phyloP scores from a whole-genome alignment of 23 tunicate species.

The Phallusia fumigata region DNA sequence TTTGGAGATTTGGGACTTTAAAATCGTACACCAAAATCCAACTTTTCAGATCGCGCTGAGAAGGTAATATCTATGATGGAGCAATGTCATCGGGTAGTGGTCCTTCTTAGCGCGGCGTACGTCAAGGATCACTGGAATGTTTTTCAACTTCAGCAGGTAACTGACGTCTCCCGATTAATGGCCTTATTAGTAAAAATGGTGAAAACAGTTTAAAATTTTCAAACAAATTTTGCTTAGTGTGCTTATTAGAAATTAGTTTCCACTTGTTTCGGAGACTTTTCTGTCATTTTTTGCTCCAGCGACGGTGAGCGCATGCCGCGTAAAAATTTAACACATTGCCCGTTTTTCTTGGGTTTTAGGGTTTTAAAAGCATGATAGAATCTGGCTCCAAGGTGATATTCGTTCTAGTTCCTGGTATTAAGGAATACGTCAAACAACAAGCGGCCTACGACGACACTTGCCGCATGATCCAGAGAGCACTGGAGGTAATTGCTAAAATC shows the following conservation, averaged over 20 bases:
- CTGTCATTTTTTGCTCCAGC: no score
- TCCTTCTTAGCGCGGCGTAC: constrained; percentile 43
- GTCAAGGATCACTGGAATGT: constrained; percentile 63
- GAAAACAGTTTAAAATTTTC: not conserved
- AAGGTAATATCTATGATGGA: constrained; percentile 17
- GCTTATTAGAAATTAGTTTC: no score
- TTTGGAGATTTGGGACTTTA: no score
- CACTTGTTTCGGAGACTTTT: no score
- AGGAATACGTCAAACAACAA: not conserved
- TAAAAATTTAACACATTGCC: no score
- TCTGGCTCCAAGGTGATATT: not conserved
- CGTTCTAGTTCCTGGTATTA: not conserved
- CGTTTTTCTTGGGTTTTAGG: not conserved
- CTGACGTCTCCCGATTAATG: not conserved
- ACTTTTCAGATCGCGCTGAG: constrained; percentile 41
- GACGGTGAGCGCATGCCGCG: no score
- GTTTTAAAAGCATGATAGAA: not conserved
- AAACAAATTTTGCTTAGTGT: no score
- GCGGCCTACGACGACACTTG: not conserved
- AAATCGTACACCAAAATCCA: no score
- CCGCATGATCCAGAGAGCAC: not conserved
- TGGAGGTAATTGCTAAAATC: not conserved
- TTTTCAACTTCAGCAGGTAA: constrained; percentile 19
- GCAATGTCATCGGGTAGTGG: constrained; percentile 45
- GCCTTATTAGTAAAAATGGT: not conserved